Conservation (phyloP, 2,113 vertebrate species). For the Brachypteracias leptosomus region DNA sequence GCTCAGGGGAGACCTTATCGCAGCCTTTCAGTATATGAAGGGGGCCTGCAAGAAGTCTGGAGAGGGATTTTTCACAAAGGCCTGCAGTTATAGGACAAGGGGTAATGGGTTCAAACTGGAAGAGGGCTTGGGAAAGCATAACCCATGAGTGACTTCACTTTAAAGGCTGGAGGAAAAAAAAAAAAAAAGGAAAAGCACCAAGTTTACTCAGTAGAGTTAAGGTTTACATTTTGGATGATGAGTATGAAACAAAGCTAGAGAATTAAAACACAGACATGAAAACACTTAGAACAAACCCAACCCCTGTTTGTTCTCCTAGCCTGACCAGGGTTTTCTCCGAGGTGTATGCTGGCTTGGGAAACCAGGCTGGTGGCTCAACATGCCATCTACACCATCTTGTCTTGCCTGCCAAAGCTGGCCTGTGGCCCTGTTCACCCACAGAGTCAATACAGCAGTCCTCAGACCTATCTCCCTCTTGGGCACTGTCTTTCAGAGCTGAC, state of each 20-base stretch:
- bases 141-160: neutral
- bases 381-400: neutral
- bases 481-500: neutral
- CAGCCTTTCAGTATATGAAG: too few relatives aligned
- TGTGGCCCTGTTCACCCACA: neutral
- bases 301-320: neutral
- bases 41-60: too few relatives aligned
- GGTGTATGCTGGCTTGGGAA: neutral
- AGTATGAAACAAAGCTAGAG: neutral
- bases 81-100: too few relatives aligned
- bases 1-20: too few relatives aligned
- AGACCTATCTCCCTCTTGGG: neutral
- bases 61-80: too few relatives aligned
- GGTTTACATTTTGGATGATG: neutral
- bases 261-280: neutral
- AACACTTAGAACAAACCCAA: neutral
- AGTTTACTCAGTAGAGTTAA: neutral
- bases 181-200: neutral
- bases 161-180: neutral
- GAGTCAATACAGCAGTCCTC: neutral
- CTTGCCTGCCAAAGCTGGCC: neutral
- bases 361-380: neutral
- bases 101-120: too few relatives aligned
- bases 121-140: neutral
- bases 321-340: neutral